Conservation (phyloP, 1,140 invertebrate genomes). For the Drosophila pruinosa region DNA sequence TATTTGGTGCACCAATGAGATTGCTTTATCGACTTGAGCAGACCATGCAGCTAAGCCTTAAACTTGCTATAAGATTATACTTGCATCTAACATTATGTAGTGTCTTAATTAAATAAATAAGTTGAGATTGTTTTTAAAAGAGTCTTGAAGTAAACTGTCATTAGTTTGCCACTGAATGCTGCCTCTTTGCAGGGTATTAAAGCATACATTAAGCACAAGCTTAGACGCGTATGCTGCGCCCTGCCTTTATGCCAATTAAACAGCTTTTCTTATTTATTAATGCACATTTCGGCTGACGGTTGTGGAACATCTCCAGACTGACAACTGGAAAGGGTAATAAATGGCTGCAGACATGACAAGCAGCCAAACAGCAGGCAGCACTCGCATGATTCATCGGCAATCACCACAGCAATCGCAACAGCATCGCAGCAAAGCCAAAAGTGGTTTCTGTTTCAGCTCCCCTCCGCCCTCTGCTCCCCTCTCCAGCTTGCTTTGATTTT, state of each 20-base stretch:
- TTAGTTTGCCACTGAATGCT: no score
- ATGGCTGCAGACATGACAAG: slow-evolving; percentile 12
- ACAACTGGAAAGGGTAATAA: neutral
- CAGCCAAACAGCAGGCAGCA: neutral
- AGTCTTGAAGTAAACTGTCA: no score
- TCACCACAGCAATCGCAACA: neutral
- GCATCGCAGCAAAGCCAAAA: slow-evolving; percentile 4
- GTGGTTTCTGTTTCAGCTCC: slow-evolving; percentile 19
- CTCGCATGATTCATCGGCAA: slow-evolving; percentile 16
- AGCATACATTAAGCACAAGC: neutral
- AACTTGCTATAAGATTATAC: no score
- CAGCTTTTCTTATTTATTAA: neutral
- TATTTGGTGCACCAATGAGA: no score
- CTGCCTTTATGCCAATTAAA: neutral
- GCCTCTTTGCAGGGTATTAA: neutral
- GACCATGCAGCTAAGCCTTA: no score
- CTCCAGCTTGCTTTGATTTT: slow-evolving; percentile 12
- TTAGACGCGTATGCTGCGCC: neutral
- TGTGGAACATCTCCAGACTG: neutral
- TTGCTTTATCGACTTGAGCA: no score
- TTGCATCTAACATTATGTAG: no score
- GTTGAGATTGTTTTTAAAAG: no score
- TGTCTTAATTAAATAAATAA: no score
- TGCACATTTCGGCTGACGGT: neutral
- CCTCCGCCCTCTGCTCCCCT: neutral